Evolutionary conservation across 2,113 vertebrate genomes (phyloP).

Genomic region (Pomatostomus ruficeps): DNA sequence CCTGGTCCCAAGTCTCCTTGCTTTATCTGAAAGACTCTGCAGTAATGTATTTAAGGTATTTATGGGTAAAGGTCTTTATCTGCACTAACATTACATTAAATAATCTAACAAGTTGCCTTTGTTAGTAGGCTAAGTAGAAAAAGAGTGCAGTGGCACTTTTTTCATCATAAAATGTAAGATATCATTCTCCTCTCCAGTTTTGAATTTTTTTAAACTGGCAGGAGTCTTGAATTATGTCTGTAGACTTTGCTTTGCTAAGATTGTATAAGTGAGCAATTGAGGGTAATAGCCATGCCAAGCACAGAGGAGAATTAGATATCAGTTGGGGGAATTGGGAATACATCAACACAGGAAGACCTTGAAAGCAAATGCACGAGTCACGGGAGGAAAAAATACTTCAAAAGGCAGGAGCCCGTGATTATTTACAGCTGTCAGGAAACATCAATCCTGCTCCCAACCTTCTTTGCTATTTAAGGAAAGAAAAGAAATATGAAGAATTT

Average conservation of each 20-base stretch:
- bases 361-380: neutral
- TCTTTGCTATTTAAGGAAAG: neutral
- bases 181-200: neutral
- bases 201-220: neutral
- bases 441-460: neutral
- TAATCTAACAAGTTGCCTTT: neutral
- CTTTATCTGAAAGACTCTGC: neutral
- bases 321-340: neutral
- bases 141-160: neutral
- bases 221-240: neutral
- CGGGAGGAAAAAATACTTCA: neutral
- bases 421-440: constrained; percentile 26
- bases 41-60: neutral
- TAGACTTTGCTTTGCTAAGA: neutral
- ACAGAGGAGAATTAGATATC: neutral
- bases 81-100: neutral
- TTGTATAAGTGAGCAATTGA: neutral
- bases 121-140: neutral
- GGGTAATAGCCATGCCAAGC: neutral
- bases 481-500: constrained; percentile 30
- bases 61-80: neutral
- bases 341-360: constrained; percentile 9
- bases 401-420: constrained; percentile 17
- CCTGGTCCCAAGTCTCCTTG: neutral
- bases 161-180: neutral